Conservation (phyloP, 2,113 vertebrate species). For the Glaucidium brasilianum region DNA sequence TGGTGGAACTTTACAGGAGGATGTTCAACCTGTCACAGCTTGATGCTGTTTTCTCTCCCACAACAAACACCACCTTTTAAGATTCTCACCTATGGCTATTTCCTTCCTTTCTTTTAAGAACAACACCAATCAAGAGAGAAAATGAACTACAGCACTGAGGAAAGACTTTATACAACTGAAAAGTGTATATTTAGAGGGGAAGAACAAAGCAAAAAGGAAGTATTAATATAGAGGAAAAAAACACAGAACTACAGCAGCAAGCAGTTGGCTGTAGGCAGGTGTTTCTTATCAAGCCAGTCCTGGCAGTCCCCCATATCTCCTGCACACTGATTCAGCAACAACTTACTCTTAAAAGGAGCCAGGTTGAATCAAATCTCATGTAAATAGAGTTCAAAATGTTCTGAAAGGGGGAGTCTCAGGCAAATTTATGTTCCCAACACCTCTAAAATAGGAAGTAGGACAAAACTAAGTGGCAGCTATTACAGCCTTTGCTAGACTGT, state of each 20-base stretch:
- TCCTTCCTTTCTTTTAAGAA: constrained; percentile 12
- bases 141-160: background rate
- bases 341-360: background rate
- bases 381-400: background rate
- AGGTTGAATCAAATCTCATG: background rate
- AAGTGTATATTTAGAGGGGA: background rate
- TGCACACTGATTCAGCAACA: background rate
- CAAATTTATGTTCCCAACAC: background rate
- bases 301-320: background rate
- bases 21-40: background rate
- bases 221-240: background rate
- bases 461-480: background rate
- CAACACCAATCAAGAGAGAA: background rate
- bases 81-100: constrained; percentile 28
- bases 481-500: background rate
- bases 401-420: background rate
- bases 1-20: background rate
- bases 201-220: background rate
- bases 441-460: background rate
- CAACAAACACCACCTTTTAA: constrained; percentile 38
- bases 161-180: background rate
- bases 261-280: background rate
- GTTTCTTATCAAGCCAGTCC: background rate
- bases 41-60: constrained; percentile 6
- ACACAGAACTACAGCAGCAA: background rate